Base-by-base conservation (phyloP, 2,113 vertebrate genomes). In the Apaloderma vittatum region DNA sequence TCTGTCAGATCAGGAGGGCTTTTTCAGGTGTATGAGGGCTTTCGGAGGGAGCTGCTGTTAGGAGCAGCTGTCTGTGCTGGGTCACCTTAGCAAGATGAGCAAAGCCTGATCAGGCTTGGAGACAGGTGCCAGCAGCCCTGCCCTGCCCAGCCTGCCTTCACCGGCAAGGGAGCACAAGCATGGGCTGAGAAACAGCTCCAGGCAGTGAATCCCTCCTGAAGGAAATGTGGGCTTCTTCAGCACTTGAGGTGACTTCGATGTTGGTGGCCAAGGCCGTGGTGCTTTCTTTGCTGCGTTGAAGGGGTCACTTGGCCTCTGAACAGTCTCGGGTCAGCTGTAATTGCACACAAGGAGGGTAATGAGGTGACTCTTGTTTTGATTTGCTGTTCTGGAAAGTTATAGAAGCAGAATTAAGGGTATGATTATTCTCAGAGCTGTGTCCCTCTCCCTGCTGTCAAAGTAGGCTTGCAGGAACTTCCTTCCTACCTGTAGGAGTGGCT, bases 81-180 rank as follows among this genome's bases (percentile, higher is more conserved):
- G 27, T 73, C 30, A 40, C 11, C 22, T 76, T 52, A 59, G 1
- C 11, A 49, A 21, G 17, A 2, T 4, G 16, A 34, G 62, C 9
- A 34, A 29, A 29, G 46, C 30, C 48, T 66, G 40, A 40, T 12
- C 49, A 24, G n/a, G 32, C 0, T 0, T 29, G 54, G 30, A 63
- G n/a, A 29, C 15, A 20, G 24, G 32, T 84, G 21, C 23, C 1
- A 6, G 40, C 54, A 58, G 30, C 40, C 26, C 48, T 75, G 18
- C 67, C 51, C 27, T 34, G 55, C 51, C 65, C 66, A 58, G 34
- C 15, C 70, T 43, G 32, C 54, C 26, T 29, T 79, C 45, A 4
- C 27, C 8, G 1, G 15, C 6, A 5, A 5, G 8, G 27, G 34
- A 71, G 49, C 2, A 1, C 29, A 26, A 45, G 32, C 7, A 2